Evolutionary conservation across 1,140 invertebrate species (phyloP).

Genomic region (Whitmania pigra): DNA sequence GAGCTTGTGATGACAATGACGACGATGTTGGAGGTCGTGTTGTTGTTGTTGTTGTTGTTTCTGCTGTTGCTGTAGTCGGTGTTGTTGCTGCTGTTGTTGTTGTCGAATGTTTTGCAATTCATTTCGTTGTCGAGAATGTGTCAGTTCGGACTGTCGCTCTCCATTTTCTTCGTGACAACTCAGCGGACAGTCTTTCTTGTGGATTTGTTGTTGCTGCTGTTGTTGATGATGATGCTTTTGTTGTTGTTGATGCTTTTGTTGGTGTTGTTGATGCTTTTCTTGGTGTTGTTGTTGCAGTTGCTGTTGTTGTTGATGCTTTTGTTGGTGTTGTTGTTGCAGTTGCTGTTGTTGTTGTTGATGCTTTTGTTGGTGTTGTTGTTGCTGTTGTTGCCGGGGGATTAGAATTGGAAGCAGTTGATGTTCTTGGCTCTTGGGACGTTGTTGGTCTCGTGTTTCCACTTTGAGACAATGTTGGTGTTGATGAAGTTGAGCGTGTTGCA

Average conservation of each 20-base stretch:
- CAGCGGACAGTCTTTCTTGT: no score
- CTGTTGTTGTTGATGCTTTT: neutral
- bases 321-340: neutral
- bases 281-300: constrained; percentile 1
- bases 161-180: neutral
- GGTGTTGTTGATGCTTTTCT: constrained; percentile 8
- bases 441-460: neutral
- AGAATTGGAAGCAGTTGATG: neutral
- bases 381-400: neutral
- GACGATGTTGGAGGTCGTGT: neutral
- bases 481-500: neutral
- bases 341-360: constrained; percentile 1
- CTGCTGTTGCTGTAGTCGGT: neutral
- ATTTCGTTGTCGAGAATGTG: neutral
- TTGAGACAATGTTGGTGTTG: neutral
- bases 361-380: neutral
- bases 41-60: constrained; percentile 2
- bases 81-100: neutral
- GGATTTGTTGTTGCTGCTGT: neutral
- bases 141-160: neutral
- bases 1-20: neutral
- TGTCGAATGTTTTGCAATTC: neutral
- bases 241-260: constrained; percentile 7
- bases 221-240: neutral
- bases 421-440: neutral